These are phyloP conservation scores for Caloenas nicobarica DNA, from an alignment of 2,113 vertebrate genomes.

Conservation along the genomic window DNA sequence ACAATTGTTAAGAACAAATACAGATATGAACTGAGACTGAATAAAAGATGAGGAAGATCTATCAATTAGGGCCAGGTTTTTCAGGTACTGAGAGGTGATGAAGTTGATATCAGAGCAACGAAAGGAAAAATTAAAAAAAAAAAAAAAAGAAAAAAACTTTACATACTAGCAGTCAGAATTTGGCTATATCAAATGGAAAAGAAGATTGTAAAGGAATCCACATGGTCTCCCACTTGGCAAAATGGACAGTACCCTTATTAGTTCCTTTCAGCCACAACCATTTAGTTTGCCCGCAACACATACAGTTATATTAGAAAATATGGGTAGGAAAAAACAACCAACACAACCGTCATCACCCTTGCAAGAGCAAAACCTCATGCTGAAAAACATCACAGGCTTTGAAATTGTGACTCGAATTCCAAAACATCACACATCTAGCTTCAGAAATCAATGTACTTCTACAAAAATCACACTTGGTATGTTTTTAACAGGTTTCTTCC, in stretches of 20 bases:
- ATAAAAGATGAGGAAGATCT: background rate
- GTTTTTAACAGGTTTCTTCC: background rate
- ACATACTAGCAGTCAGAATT: background rate
- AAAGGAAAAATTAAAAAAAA: background rate
- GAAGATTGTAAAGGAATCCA: background rate
- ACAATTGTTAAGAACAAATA: background rate
- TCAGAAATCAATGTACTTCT: background rate
- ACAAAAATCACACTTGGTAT: background rate
- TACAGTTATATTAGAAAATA: background rate
- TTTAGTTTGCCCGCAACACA: background rate
- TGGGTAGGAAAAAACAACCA: background rate
- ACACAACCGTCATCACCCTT: background rate
- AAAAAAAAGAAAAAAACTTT: background rate
- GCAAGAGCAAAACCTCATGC: background rate
- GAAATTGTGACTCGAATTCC: background rate
- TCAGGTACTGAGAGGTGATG: background rate
- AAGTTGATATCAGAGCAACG: background rate
- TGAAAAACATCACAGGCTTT: background rate
- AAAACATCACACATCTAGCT: fast-evolving
- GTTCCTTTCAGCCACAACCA: background rate
- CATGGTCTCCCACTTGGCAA: background rate
- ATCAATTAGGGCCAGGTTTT: background rate
- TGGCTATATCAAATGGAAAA: background rate
- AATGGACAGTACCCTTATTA: background rate
- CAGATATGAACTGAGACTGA: background rate